Conservation (phyloP, 2,888 invertebrate genomes). For the Galerucella nymphaeae region DNA sequence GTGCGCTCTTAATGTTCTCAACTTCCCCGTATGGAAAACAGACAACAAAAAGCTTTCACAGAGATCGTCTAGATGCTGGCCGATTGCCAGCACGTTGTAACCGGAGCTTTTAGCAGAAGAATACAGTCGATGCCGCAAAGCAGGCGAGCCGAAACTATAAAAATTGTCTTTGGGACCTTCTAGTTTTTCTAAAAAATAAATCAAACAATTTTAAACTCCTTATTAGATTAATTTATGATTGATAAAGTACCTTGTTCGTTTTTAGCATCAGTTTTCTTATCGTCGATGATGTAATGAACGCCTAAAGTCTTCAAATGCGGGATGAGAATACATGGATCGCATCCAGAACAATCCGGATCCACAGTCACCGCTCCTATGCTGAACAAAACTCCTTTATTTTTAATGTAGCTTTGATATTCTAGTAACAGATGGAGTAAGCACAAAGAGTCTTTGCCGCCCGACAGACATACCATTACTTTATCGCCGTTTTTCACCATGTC, state of each 20-base stretch:
- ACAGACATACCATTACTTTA: constrained; percentile 80
- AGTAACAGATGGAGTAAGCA: constrained; percentile 84
- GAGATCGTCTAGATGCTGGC: constrained; percentile 87
- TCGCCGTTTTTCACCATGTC: constrained; percentile 87
- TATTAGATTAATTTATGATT: neutral
- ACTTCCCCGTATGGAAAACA: constrained; percentile 82
- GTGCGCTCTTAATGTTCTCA: constrained; percentile 83
- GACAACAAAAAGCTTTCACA: constrained; percentile 85
- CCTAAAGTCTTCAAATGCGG: constrained; percentile 79
- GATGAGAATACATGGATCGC: constrained; percentile 72
- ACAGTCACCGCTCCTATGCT: constrained; percentile 80
- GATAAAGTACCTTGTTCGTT: constrained; percentile 50
- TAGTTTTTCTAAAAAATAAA: constrained; percentile 68
- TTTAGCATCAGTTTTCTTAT: constrained; percentile 54
- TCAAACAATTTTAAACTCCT: too few relatives aligned
- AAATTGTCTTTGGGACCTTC: constrained; percentile 64
- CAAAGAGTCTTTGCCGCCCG: constrained; percentile 87
- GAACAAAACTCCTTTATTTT: constrained; percentile 81
- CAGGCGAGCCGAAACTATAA: constrained; percentile 78
- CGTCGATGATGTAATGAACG: constrained; percentile 82
- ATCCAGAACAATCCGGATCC: constrained; percentile 72
- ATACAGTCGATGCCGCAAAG: constrained; percentile 80
- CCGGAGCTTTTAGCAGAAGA: constrained; percentile 79
- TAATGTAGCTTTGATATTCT: constrained; percentile 84
- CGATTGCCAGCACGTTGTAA: constrained; percentile 89